These are phyloP conservation scores for Epinephelus malabaricus DNA, from an alignment of 2,797 vertebrate genomes.

Conservation along the genomic window DNA sequence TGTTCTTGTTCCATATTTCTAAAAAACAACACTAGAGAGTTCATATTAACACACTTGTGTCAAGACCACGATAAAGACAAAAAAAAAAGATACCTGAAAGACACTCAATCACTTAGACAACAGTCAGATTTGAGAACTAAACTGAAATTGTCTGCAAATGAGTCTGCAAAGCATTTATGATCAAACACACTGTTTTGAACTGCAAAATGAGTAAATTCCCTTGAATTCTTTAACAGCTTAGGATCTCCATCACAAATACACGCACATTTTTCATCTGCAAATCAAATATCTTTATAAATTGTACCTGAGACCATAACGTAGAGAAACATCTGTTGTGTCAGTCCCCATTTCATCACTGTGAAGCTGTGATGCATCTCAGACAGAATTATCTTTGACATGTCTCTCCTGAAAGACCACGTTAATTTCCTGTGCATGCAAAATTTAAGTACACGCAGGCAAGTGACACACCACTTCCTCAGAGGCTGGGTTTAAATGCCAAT, in stretches of 20 bases:
- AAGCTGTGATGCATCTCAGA: neutral
- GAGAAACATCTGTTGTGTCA: constrained; percentile 25
- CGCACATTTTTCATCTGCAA: neutral
- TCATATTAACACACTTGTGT: neutral
- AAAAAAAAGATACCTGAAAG: neutral
- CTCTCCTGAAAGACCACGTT: neutral
- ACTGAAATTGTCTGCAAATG: neutral
- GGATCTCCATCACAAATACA: neutral
- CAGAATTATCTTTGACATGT: neutral
- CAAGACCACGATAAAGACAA: constrained; percentile 1
- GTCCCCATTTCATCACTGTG: neutral
- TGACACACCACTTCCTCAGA: constrained; percentile 12
- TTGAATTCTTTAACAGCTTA: neutral
- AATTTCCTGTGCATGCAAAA: neutral
- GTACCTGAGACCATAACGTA: constrained; percentile 65
- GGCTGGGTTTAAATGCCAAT: too few relatives aligned
- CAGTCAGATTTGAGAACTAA: neutral
- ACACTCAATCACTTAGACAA: neutral
- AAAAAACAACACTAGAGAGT: neutral
- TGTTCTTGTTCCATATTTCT: neutral
- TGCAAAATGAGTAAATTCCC: neutral
- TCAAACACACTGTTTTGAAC: neutral
- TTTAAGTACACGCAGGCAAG: neutral
- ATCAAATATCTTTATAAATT: neutral
- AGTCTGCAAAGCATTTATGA: neutral